These are phyloP conservation scores for Tholera decimalis DNA, from an alignment of 2,888 invertebrate species.

Conservation along the genomic window DNA sequence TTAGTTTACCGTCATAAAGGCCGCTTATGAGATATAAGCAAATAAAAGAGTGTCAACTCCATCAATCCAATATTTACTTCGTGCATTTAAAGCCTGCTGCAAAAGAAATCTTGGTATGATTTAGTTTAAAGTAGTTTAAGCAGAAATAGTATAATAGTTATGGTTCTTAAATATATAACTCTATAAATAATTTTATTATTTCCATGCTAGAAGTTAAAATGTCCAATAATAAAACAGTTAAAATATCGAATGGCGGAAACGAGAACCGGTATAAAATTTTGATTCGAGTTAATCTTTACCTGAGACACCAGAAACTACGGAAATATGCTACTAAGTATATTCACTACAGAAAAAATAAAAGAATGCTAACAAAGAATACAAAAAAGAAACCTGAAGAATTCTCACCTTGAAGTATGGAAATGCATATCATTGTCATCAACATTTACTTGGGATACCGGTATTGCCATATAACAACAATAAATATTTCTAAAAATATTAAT, in stretches of 20 bases:
- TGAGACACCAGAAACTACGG: slow-evolving; percentile 26
- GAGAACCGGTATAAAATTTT: slow-evolving; percentile 13
- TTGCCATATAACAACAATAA: slow-evolving; percentile 32
- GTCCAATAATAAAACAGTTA: slow-evolving; percentile 25
- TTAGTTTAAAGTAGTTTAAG: background rate
- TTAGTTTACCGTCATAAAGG: slow-evolving; percentile 38
- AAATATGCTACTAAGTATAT: slow-evolving; percentile 32
- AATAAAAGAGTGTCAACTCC: slow-evolving; percentile 11
- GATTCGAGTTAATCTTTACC: slow-evolving; percentile 35
- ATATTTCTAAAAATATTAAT: slow-evolving; percentile 30
- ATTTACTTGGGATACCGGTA: slow-evolving; percentile 45
- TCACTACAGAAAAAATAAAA: background rate
- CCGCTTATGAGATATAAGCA: slow-evolving; percentile 16
- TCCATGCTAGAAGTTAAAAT: background rate
- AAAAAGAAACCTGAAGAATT: slow-evolving; percentile 19
- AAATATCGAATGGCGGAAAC: too few species aligned
- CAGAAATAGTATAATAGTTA: background rate
- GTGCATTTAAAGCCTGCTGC: slow-evolving; percentile 14
- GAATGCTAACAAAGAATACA: slow-evolving; percentile 7
- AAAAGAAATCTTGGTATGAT: slow-evolving; percentile 8
- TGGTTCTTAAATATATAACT: background rate
- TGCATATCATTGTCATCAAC: slow-evolving; percentile 45
- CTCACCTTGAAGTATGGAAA: slow-evolving; percentile 48
- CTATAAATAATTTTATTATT: background rate
- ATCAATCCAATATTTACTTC: slow-evolving; percentile 32